Evolutionary conservation across 1,140 invertebrate species (phyloP).

Genomic region (Caenorhabditis brenneri): DNA sequence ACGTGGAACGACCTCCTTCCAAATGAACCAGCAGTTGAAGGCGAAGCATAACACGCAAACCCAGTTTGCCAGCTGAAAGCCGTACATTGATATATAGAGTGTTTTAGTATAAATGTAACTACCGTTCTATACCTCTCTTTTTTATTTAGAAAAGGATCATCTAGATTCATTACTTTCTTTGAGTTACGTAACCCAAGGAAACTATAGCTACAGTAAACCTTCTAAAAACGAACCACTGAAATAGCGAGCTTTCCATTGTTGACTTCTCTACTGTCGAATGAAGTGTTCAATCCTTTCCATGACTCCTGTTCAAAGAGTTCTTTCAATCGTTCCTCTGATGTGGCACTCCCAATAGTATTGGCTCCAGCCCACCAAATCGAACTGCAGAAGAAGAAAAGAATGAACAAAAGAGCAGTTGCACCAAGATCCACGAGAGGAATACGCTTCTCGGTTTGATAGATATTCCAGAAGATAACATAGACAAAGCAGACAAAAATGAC

Average conservation of each 20-base stretch:
- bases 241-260: conserved; percentile 48
- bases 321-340: background rate
- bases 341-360: conserved; percentile 46
- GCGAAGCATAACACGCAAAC: conserved; percentile 45
- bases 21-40: conserved; percentile 52
- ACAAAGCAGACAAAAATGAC: conserved; percentile 26
- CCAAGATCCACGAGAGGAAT: conserved; percentile 43
- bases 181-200: no score
- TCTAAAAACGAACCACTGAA: conserved; percentile 49
- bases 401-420: conserved; percentile 47
- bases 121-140: no score
- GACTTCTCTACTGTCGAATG: background rate
- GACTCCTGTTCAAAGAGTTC: background rate
- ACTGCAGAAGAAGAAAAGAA: conserved; percentile 55
- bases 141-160: no score
- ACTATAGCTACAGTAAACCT: no score
- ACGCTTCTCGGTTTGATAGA: conserved; percentile 43
- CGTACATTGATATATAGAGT: no score
- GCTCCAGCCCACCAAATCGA: conserved; percentile 53
- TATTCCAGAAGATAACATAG: conserved; percentile 49
- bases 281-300: background rate
- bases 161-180: no score
- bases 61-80: conserved; percentile 51
- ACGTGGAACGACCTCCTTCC: conserved; percentile 49
- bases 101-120: no score